Base-by-base conservation (phyloP, 2,888 invertebrate species). In the Andricus quercusramuli region DNA sequence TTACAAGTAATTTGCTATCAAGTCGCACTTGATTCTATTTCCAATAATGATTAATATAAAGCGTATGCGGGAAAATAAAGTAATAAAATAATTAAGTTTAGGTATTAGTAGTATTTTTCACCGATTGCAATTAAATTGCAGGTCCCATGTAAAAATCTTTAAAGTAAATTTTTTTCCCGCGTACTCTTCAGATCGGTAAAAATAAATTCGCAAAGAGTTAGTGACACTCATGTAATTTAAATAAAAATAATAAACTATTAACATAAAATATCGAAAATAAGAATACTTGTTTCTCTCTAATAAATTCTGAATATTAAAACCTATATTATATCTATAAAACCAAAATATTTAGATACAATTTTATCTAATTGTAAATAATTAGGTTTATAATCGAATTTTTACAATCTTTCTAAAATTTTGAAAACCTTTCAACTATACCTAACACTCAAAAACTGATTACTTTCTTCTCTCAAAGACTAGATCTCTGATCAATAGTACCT, bases 291-390 rank as follows among this genome's bases (percentile, higher is more conserved):
- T 78, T 59, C 32, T 83, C 51, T 47, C 65, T 79, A 13, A 83
- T 79, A 56, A 59, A 44, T 29, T 47, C 22, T 51, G 76, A 32
- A 76, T 29, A 76, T 77, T 62, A 64, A 44, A 65, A 20, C n/a
- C 41, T 41, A 56, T 22, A 44, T 59, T 77, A 64, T 64, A 64
- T 62, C 17, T 32, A 77, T 62, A 47, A 77, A 37, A 77, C 65
- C 65, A 47, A 65, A 77, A 77, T 77, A 77, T 77, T 64, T 77
- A 64, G 65, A 32, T 77, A 77, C 13, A 74, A 22, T 37, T 77
- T 64, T 64, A 65, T 64, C 25, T 47, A 65, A 59, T 47, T 64
- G 9, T 29, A 77, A 59, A 65, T 44, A 77, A 77, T 65, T 64
- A 44, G 22, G 5, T 77, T 56, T 29, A 51, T n/a, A 9, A n/a